Base-by-base conservation (phyloP, 2,888 invertebrate genomes). In the Microdon myrmicae region DNA sequence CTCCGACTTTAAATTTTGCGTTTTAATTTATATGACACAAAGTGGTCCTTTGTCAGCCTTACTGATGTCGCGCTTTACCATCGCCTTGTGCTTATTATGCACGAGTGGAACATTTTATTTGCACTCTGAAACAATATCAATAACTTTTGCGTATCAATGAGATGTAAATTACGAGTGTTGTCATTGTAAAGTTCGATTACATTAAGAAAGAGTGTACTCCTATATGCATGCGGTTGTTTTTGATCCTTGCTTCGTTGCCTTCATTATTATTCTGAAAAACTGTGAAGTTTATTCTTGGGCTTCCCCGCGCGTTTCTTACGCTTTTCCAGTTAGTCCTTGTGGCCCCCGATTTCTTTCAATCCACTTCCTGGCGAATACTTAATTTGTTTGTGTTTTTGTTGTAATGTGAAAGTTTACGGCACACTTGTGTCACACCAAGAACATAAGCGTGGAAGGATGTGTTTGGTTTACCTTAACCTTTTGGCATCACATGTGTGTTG, bases 111-210 rank as follows among this genome's bases (percentile, higher is more conserved):
- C 38, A 39, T 55, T 26, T 55, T 47, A 55, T 55, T 55, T 55
- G 47, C 47, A 35, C 39, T 17, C 20, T 34, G 14, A 47, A 55
- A 47, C 34, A 55, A 41, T 47, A 47, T 41, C 39, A 55, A 47
- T 55, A 55, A 47, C 39, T 47, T 41, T 39, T 47, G 55, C 39
- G 39, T 55, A 55, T 55, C 55, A 55, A 55, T 55, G 55, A 55
- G 45, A 47, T 55, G 47, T 47, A 55, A 41, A 55, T 55, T 47
- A 41, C 7, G 28, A 39, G 28, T 34, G 41, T 39, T 45, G n/a
- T 13, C 17, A 7, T 22, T 47, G 47, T 55, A 55, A 55, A 55
- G 34, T 55, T 55, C 39, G 38, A 38, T 54, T 54, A 45, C 32
- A 45, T 54, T 38, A n/a, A n/a, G n/a, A n/a, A n/a, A n/a, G n/a